phyloP scores from a whole-genome alignment of 2,113 vertebrate species.

The Heterotilapia buettikoferi region DNA sequence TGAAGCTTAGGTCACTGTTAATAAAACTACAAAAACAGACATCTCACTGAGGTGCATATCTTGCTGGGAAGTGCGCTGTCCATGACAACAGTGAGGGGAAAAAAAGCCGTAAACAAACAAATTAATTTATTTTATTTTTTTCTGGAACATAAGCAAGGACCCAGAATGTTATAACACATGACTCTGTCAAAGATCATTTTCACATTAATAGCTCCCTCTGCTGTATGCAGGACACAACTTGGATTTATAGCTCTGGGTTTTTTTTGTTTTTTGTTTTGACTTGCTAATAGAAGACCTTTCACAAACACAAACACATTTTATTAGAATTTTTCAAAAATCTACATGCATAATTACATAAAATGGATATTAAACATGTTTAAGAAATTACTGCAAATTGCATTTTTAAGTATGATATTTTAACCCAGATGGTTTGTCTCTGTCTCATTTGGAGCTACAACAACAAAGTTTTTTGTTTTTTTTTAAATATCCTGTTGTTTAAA shows the following conservation, averaged over 20 bases:
- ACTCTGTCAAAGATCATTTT: accelerated
- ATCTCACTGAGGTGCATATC: not conserved
- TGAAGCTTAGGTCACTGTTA: not conserved
- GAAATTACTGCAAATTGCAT: accelerated
- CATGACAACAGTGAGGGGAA: not conserved
- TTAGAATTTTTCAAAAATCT: not conserved
- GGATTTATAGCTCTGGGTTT: accelerated
- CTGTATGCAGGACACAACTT: not conserved
- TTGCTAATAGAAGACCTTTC: not conserved
- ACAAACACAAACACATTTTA: not conserved
- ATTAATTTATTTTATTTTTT: not conserved
- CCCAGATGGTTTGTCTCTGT: not conserved
- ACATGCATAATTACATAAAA: not conserved
- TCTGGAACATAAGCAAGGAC: not conserved
- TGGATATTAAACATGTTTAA: not conserved
- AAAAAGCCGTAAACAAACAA: accelerated
- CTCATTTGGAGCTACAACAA: not conserved
- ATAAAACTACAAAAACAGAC: not conserved
- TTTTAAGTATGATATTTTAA: not conserved
- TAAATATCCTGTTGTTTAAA: not conserved
- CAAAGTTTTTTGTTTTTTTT: accelerated
- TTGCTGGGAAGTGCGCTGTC: not conserved
- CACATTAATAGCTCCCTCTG: not conserved
- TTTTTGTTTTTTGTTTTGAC: not conserved
- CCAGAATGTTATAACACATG: not conserved